Evolutionary conservation across 64 coral and sea anemone species (phyloP).

Genomic region (Cladopsammia gracilis): DNA sequence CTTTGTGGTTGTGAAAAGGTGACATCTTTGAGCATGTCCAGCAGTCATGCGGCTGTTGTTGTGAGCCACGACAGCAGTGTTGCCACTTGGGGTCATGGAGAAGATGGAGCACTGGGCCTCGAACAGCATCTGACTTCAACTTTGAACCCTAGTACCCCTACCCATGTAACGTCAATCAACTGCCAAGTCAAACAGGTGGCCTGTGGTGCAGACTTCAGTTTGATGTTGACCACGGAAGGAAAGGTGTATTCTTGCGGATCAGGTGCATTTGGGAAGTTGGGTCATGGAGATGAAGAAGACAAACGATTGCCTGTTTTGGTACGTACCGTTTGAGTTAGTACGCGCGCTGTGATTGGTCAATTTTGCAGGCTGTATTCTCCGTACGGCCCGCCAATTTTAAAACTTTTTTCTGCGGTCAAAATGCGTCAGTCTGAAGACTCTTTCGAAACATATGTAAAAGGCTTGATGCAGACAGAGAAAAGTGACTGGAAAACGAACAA

Average conservation of each 20-base stretch:
- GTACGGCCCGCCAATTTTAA: no score
- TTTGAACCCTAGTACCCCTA: constrained; percentile 7
- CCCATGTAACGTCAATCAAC: not conserved
- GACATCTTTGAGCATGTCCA: constrained; percentile 51
- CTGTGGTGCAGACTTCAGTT: constrained; percentile 76
- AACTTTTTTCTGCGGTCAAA: no score
- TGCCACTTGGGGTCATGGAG: constrained; percentile 59
- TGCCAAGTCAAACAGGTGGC: constrained; percentile 65
- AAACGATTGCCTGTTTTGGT: constrained; percentile 69
- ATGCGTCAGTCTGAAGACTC: no score
- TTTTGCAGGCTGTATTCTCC: no score
- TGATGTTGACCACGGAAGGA: constrained; percentile 68
- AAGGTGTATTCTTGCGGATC: constrained; percentile 77
- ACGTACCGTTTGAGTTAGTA: not conserved
- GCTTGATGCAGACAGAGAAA: no score
- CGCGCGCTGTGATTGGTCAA: no score
- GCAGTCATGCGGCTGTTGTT: constrained; percentile 53
- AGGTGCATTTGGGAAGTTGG: constrained; percentile 66
- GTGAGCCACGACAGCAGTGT: not conserved
- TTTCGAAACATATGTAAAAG: no score
- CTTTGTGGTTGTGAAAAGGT: constrained; percentile 31
- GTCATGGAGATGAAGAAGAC: constrained; percentile 70
- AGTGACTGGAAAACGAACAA: no score
- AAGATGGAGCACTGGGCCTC: constrained; percentile 58
- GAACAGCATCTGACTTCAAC: constrained; percentile 1